Base-by-base conservation (phyloP, 2,113 vertebrate species). In the Myrmophylax atrothorax region DNA sequence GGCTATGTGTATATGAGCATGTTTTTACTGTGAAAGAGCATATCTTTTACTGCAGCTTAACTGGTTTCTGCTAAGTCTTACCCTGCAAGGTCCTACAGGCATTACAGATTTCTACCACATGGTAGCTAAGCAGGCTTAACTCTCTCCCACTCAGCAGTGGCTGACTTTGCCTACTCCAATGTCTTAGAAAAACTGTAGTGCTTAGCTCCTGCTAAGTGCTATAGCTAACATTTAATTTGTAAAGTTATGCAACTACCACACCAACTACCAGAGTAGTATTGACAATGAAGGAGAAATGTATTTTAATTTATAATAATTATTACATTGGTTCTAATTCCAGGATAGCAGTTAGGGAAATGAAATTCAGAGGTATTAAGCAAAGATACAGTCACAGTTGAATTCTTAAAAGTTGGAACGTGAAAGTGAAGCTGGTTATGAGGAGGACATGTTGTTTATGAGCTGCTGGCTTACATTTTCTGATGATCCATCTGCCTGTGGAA, bases 401-500 rank as follows among this genome's bases (percentile, higher is more conserved):
- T 55, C 78, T 90, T 64, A 26, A 23, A 88, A 50, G 28, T 16
- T 73, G 46, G 64, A 60, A 24, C 40, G 13, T 52, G 53, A 84
- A 90, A 50, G 47, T 81, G 37, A 92, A 92, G 56, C 72, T 92
- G 66, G 44, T 68, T 93, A 68, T 40, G 77, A 87, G 76, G 28
- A 83, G 35, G 63, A 84, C 60, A 89, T 46, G 23, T 84, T 94
- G 60, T 96, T 96, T 89, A 96, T 90, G 94, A 93, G 72, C 94
- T 92, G 93, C 90, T 94, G 0, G 4, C 52, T 92, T 94, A 89
- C 76, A 55, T 95, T 89, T 94, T 93, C 60, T 94, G 78, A 44
- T 95, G 92, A 94, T 96, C 84, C 52, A 84, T 95, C 82, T 88
- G 90, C 49, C 60, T 75, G 52, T 88, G 79, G 90, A 96, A 95